Percentiles rank a stretch among this genome's conserved stretches.
Conservation (phyloP, 2,888 invertebrate genomes). For the Ectropis crepuscularia region DNA sequence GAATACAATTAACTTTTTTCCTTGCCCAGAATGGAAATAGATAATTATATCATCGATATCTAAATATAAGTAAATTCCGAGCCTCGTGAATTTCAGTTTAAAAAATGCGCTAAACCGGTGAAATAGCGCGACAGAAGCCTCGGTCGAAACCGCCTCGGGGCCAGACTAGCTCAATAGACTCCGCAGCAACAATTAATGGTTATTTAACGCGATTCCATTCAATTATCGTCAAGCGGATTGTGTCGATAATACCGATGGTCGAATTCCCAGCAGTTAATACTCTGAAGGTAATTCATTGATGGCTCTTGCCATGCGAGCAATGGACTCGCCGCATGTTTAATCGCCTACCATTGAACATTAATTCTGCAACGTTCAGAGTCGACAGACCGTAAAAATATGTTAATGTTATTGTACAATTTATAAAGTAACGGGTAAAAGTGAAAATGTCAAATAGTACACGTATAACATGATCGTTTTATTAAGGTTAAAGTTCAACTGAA, state of each 20-base stretch:
- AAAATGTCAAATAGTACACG: constrained; percentile 18
- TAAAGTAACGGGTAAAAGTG: constrained; percentile 34
- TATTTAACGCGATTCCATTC: constrained; percentile 77
- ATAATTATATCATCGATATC: too few species aligned
- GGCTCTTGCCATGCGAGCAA: constrained; percentile 61
- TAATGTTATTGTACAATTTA: constrained; percentile 61
- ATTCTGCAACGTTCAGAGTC: constrained; percentile 68
- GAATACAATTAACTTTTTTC: too few species aligned
- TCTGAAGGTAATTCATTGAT: constrained; percentile 69
- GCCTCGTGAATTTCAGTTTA: too few species aligned
- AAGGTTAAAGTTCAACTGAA: neutral
- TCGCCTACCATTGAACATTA: constrained; percentile 61
- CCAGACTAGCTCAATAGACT: constrained; percentile 58
- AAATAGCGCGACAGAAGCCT: too few species aligned
- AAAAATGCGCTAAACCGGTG: too few species aligned
- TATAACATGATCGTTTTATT: neutral
- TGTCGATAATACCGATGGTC: constrained; percentile 71
- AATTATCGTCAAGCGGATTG: constrained; percentile 76
- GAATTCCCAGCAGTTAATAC: constrained; percentile 74
- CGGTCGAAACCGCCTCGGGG: constrained; percentile 40
- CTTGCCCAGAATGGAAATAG: too few species aligned
- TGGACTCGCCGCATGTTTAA: constrained; percentile 62
- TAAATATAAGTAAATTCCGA: too few species aligned
- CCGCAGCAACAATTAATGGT: constrained; percentile 75
- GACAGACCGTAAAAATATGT: constrained; percentile 69